Base-by-base conservation (phyloP, 2,888 invertebrate genomes). In the Apocheima hispidaria region DNA sequence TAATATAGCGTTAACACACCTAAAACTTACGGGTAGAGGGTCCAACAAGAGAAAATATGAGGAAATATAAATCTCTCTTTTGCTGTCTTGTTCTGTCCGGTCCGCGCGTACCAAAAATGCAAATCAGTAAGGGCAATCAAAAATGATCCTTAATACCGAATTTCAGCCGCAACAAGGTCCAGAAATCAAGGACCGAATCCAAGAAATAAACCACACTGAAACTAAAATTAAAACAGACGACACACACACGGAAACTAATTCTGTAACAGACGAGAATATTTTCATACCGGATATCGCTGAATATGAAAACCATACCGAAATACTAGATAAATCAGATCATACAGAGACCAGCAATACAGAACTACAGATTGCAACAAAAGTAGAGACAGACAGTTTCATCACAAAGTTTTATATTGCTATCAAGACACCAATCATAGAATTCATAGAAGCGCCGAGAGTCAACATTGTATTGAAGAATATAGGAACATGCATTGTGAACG, bases 401-500 rank as follows among this genome's bases (percentile, higher is more conserved):
- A 28, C 69, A 1, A 79, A 33, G 71, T 28, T 88, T 0, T 86
- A 79, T 38, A 73, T 62, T 3, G 58, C 77, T 0, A 52, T 90
- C n/a, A 71, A 70, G 5, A 62, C 56, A 4, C 82, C 86, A 0
- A 64, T 90, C 10, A 30, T 65, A 0, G 76, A 72, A 43, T 68
- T 87, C 12, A 38, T 88, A 1, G 63, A 65, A 0, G 57, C 71
- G 12, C 87, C 88, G 0, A 90, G 86, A 83, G 83, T 92, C 0
- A 77, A 66, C 3, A 58, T 67, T 18, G 90, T 91, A 0, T 33
- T 91, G 0, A 81, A 75, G 16, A 91, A 90, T 55, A 77, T 92
- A 28, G 92, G 90, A 0, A 87, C 84, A 0, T 92, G 92, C 53
- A 61, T 88, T 0, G 92, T 92, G 0, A 92, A 92, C 30, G 92